Base-by-base conservation (phyloP, 2,113 vertebrate species). In the Hippocampus comes region DNA sequence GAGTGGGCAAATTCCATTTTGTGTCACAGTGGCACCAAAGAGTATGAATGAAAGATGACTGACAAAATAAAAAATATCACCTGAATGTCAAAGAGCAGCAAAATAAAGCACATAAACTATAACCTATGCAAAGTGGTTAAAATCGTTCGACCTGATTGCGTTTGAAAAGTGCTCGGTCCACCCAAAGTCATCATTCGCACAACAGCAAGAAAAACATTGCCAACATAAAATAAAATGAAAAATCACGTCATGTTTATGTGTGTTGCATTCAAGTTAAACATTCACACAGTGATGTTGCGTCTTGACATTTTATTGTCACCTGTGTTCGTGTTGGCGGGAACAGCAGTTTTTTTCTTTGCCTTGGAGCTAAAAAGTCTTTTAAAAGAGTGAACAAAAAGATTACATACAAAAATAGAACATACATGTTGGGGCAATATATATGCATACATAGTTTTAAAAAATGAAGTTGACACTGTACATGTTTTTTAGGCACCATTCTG, bases 391-490 rank as follows among this genome's bases (percentile, higher is more conserved):
- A 15, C 41, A 66, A 66, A 27, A 66, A 48, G 64, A 27, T 25
- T 23, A 66, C n/a, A 66, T 66, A 66, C 48, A 66, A 66, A 66
- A 66, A 66, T 66, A 66, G 43, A 66, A 48, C 12, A 3, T 66
- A 66, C 14, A 66, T 17, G 23, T 66, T 9, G 64, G 64, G 43
- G 20, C 64, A 48, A 48, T 66, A 66, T 60, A 60, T 30, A 27
- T 34, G 27, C 59, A 46, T 17, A 27, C 18, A 64, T n/a, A 23
- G 34, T 38, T 38, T 15, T 42, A 3, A 65, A 65, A 65, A 65
- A 46, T 23, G n/a, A 43, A 46, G 38, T 65, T 46, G 41, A 65
- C 63, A 65, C 63, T 43, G 21, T 65, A n/a, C 63, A 46, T 48
- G 6, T 66, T 15, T 46, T 23, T 48, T 46, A 66, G 64, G 43